Evolutionary conservation across 2,113 vertebrate genomes (phyloP), one percentile per base, ranked within the genome.

Genomic region (Dendropsophus ebraccatus): DNA sequence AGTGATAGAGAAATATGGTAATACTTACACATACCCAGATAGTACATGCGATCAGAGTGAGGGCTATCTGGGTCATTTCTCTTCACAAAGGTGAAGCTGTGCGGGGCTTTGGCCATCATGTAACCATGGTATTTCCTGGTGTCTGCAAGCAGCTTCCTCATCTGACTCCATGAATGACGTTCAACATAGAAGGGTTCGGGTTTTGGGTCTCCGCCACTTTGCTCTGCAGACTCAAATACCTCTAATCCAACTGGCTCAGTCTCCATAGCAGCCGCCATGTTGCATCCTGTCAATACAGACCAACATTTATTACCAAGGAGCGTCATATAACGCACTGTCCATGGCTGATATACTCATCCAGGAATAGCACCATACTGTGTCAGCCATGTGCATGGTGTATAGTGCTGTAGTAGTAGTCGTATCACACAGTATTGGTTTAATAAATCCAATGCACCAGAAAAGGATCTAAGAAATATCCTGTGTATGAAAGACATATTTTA

Each of bases 211-310:
- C 93, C 93, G 23, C 89, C 91, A 35, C 85, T 87, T 1, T 90
- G 90, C 6, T 89, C 91, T 74, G 94, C 88, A 21, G 93, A 94
- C 88, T 94, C 95, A 77, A 96, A 96, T 85, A 96, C 90, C 89
- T 96, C 95, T 32, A 95, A 90, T 88, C 92, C 91, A 67, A 91
- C 92, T 89, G 95, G 94, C 89, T 96, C 95, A 92, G 95, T 95
- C 93, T 95, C 94, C 94, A 96, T 95, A 58, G 94, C 94, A 91
- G 95, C 94, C 92, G 94, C 94, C 95, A 96, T 95, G 91, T 91
- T 94, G 91, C 93, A 95, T 95, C 90, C 93, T 93, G 90, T 12
- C n/a, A 82, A 52, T 10, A 50, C 5, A 5, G 25, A 30, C 16
- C 9, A 45, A 41, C 8, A 41, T 41, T 41, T 41, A 41, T 49